A percentile compares a stretch with the other conserved stretches of the same genome.
Conservation (phyloP, 2,888 invertebrate species). For the Melitaea athalia region DNA sequence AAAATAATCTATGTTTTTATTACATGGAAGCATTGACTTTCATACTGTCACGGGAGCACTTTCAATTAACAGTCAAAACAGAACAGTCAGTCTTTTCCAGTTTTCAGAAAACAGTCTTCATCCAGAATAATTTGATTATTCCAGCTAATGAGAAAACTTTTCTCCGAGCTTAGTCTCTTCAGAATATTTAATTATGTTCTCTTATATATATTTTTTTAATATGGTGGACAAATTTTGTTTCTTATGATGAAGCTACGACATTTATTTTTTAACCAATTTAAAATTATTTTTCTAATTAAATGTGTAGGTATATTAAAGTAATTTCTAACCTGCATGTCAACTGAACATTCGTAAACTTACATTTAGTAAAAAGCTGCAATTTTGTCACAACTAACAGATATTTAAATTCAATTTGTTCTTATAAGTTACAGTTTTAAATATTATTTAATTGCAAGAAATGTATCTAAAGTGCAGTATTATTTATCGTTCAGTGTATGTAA, state of each 20-base stretch:
- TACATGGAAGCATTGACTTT: constrained; percentile 4
- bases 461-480: too few relatives aligned
- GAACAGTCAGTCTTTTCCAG: too few relatives aligned
- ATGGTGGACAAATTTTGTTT: background rate
- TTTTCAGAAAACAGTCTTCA: constrained; percentile 7
- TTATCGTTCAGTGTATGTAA: too few relatives aligned
- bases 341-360: too few relatives aligned
- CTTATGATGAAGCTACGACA: background rate
- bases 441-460: too few relatives aligned
- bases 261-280: too few relatives aligned
- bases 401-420: background rate
- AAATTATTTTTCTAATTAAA: too few relatives aligned
- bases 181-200: constrained; percentile 11
- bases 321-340: too few relatives aligned
- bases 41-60: constrained; percentile 18
- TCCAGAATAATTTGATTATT: constrained; percentile 26
- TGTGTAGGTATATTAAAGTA: too few relatives aligned
- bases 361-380: too few relatives aligned
- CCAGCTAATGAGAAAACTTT: constrained; percentile 33
- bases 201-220: background rate
- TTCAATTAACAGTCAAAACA: constrained; percentile 19
- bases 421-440: background rate
- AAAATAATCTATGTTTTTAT: too few relatives aligned
- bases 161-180: background rate
- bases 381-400: background rate